A percentile compares a stretch with the other conserved stretches of the same genome.
phyloP scores from a whole-genome alignment of 2,797 vertebrate species.

The Artibeus lituratus region DNA sequence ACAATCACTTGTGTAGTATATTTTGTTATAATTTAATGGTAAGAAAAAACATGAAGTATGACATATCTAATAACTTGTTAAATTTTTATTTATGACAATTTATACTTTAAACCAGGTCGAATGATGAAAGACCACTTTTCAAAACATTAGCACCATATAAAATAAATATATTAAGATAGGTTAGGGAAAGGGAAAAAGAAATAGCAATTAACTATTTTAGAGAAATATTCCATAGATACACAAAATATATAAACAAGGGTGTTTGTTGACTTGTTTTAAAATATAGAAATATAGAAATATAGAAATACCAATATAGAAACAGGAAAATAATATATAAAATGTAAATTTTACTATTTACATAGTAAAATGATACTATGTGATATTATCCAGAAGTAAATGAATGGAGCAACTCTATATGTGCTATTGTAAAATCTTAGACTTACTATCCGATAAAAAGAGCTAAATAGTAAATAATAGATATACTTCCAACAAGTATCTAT shows the following conservation, averaged over 20 bases:
- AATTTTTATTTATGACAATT: neutral
- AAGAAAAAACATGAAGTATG: neutral
- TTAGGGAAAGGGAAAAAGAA: neutral
- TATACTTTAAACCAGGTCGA: neutral
- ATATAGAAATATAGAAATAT: too few species aligned
- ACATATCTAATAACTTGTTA: neutral
- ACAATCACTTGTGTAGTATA: neutral
- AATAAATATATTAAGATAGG: neutral
- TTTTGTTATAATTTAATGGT: neutral
- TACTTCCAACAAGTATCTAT: neutral
- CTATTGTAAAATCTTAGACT: neutral
- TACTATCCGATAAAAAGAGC: neutral
- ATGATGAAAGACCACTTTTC: neutral
- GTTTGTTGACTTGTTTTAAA: neutral
- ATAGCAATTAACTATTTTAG: neutral
- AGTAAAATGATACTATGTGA: neutral
- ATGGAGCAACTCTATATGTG: neutral
- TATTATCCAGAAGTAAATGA: neutral
- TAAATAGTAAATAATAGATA: neutral
- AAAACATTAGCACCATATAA: neutral
- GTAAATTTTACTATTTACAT: neutral
- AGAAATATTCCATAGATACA: neutral
- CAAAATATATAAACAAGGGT: neutral
- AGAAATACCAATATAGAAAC: neutral
- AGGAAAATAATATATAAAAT: neutral